These are phyloP conservation scores for Peromyscus attwateri DNA, from an alignment of 2,797 vertebrate genomes.

Conservation along the genomic window DNA sequence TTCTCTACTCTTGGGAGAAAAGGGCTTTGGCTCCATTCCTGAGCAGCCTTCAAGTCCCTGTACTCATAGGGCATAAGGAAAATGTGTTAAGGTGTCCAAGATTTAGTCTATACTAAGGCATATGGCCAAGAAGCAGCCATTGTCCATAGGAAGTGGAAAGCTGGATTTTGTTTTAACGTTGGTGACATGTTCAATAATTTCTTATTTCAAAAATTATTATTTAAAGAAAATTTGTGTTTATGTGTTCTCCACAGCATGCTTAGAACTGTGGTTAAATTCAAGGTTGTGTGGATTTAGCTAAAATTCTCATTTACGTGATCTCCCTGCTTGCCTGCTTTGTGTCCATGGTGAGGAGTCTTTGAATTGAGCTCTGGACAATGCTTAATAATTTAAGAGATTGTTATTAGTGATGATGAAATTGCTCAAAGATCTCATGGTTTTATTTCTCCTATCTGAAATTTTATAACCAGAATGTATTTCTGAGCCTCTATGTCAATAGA, in stretches of 20 bases:
- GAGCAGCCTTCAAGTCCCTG: background rate
- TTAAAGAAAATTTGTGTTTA: background rate
- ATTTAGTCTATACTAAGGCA: background rate
- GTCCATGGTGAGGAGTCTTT: background rate
- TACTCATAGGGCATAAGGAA: accelerated
- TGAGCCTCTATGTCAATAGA: background rate
- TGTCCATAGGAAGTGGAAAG: background rate
- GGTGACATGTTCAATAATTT: too few relatives aligned
- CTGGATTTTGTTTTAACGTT: background rate
- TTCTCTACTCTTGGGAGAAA: background rate
- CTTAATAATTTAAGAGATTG: background rate
- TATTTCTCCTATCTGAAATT: background rate
- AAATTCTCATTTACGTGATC: background rate
- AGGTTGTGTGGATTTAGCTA: too few relatives aligned
- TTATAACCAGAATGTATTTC: background rate
- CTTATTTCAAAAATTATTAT: background rate
- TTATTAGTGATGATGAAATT: background rate
- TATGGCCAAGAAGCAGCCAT: background rate
- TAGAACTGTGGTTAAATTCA: background rate
- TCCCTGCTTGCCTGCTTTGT: background rate
- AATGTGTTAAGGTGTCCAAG: background rate
- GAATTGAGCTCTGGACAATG: background rate
- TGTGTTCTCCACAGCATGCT: background rate
- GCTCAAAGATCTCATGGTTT: background rate
- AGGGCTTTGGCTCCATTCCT: background rate